These are phyloP conservation scores for Micromys minutus DNA, from an alignment of 2,113 vertebrate species.

Conservation along the genomic window DNA sequence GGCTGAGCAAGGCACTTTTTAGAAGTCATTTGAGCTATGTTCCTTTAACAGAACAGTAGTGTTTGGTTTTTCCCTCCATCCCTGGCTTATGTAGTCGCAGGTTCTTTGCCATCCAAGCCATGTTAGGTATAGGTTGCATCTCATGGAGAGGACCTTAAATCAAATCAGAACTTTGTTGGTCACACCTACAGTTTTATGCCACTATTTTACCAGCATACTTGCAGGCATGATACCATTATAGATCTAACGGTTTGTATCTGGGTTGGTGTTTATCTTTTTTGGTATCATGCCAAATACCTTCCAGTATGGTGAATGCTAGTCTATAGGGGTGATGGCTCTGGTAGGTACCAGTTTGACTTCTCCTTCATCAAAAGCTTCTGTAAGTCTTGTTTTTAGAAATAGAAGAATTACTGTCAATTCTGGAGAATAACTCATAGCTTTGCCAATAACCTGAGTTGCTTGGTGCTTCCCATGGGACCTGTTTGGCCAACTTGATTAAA, in stretches of 20 bases:
- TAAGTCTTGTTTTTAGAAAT: background rate
- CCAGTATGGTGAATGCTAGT: background rate
- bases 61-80: background rate
- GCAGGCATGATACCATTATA: background rate
- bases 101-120: background rate
- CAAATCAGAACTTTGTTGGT: background rate
- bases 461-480: background rate
- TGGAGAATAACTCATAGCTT: background rate
- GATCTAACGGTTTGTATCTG: background rate
- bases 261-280: background rate
- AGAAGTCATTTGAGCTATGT: background rate
- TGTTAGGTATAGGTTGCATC: background rate
- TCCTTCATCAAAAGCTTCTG: background rate
- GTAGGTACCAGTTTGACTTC: background rate
- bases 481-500: background rate
- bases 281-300: background rate
- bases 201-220: background rate
- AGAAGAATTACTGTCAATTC: background rate
- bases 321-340: background rate
- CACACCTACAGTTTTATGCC: background rate
- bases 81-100: background rate
- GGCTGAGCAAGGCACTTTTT: background rate
- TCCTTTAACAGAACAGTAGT: background rate
- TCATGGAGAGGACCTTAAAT: background rate
- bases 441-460: background rate